Conservation (phyloP, 2,797 vertebrate species). For the Siniperca obscura region DNA sequence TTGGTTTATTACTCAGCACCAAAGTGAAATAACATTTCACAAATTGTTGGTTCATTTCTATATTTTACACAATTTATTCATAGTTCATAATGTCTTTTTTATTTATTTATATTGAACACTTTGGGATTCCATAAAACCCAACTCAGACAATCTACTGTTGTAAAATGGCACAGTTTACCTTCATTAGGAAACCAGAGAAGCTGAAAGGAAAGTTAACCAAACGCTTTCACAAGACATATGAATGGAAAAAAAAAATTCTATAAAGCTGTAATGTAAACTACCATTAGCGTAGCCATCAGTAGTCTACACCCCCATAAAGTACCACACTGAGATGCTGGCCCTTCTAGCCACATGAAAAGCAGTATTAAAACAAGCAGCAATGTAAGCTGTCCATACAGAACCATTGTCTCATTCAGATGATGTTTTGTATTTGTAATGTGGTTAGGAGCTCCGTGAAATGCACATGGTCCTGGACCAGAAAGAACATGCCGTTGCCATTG, state of each 20-base stretch:
- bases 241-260: too few relatives aligned
- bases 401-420: background rate
- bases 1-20: too few relatives aligned
- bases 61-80: too few relatives aligned
- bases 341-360: too few relatives aligned
- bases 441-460: slow-evolving; percentile 43
- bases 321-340: background rate
- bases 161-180: background rate
- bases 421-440: slow-evolving; percentile 2
- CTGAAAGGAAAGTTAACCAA: too few relatives aligned
- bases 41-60: too few relatives aligned
- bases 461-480: slow-evolving; percentile 3
- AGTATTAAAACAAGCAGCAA: background rate
- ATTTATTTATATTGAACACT: background rate
- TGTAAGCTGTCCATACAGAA: background rate
- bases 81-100: too few relatives aligned
- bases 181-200: background rate
- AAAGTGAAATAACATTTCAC: too few relatives aligned
- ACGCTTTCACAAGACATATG: too few relatives aligned
- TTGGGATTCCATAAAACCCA: too few relatives aligned
- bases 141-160: background rate
- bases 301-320: background rate
- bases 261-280: too few relatives aligned
- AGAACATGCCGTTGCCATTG: slow-evolving; percentile 6
- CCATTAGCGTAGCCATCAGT: background rate